These are phyloP conservation scores for Cylas formicarius DNA, from an alignment of 1,140 invertebrate genomes.

Conservation along the genomic window DNA sequence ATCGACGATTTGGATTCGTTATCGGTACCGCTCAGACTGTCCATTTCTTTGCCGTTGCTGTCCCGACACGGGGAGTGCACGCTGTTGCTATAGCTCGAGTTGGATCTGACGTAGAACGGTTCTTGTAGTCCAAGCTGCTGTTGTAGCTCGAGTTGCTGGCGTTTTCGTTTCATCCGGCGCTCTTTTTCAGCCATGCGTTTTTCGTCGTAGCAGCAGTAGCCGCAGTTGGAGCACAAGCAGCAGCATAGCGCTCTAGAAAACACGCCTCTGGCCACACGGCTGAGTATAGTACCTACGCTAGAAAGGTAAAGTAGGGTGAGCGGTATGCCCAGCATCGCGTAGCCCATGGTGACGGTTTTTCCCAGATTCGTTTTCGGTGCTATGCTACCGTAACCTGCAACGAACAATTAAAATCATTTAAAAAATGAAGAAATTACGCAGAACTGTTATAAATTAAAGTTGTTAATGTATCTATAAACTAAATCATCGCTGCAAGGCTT, in stretches of 20 bases:
- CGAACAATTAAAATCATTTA: no score
- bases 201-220: conserved; percentile 79
- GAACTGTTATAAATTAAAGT: no score
- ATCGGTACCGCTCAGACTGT: conserved; percentile 62
- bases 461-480: no score
- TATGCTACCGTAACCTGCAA: conserved; percentile 82
- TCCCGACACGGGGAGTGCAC: conserved; percentile 53
- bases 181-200: conserved; percentile 71
- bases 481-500: no score
- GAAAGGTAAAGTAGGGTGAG: conserved; percentile 83
- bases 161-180: conserved; percentile 63
- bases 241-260: conserved; percentile 77
- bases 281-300: conserved; percentile 73
- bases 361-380: conserved; percentile 73
- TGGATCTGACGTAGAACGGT: conserved; percentile 70
- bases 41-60: conserved; percentile 46
- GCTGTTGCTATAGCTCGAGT: conserved; percentile 51
- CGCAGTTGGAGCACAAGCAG: conserved; percentile 75
- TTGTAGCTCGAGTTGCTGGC: conserved; percentile 66
- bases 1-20: conserved; percentile 67
- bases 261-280: conserved; percentile 76
- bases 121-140: conserved; percentile 63
- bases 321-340: conserved; percentile 85
- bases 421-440: no score
- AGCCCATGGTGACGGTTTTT: conserved; percentile 79